These are phyloP conservation scores for Carassius carassius DNA, from an alignment of 2,113 vertebrate species.

Conservation along the genomic window DNA sequence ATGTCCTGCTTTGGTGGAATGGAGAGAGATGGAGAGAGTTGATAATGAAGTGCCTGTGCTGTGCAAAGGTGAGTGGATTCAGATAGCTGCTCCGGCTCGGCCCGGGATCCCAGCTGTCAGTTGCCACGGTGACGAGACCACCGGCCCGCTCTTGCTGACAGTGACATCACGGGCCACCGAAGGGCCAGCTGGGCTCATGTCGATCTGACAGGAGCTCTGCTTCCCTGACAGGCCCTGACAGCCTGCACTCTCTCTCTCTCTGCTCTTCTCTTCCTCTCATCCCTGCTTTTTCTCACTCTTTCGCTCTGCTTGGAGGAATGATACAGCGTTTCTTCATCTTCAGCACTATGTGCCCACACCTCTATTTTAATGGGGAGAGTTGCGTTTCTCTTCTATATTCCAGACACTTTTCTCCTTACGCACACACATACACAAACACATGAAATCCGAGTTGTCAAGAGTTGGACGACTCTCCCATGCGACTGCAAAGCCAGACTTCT, in stretches of 20 bases:
- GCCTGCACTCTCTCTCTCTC: conserved; percentile 31
- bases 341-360: conserved; percentile 35
- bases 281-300: conserved; percentile 9
- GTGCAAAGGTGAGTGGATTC: conserved; percentile 24
- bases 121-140: conserved; percentile 45
- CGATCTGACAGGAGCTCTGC: conserved; percentile 48
- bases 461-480: conserved; percentile 29
- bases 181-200: conserved; percentile 42
- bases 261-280: conserved; percentile 13
- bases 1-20: neutral
- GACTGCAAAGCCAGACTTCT: conserved; percentile 36
- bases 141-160: conserved; percentile 51
- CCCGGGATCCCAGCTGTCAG: conserved; percentile 49
- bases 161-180: conserved; percentile 55
- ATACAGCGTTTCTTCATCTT: conserved; percentile 5
- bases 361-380: conserved; percentile 49
- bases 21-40: conserved; percentile 2
- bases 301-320: conserved; percentile 23
- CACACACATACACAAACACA: conserved; percentile 44
- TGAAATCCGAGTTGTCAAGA: conserved; percentile 31
- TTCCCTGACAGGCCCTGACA: conserved; percentile 51
- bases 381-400: conserved; percentile 30
- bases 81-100: conserved; percentile 24
- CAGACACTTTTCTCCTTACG: conserved; percentile 24
- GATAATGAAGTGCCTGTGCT: conserved; percentile 42